phyloP scores from a whole-genome alignment of 2,888 invertebrate genomes.

The Aspidiotus rigidus region DNA sequence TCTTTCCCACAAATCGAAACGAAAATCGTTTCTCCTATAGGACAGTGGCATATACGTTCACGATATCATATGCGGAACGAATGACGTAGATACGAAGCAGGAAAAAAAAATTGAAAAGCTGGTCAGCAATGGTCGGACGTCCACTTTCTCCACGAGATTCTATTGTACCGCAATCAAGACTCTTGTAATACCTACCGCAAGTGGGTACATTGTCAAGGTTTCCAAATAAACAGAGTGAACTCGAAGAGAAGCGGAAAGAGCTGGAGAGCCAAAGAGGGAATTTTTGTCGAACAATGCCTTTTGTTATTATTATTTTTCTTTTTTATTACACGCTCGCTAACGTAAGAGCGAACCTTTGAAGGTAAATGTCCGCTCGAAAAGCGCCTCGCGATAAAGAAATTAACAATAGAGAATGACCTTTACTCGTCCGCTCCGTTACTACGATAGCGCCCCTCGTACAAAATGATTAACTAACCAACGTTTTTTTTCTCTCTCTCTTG shows the following conservation, averaged over 20 bases:
- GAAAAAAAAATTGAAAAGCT: background rate
- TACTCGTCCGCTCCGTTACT: slow-evolving; percentile 19
- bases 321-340: too few species aligned
- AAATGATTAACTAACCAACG: slow-evolving; percentile 11
- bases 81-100: too few species aligned
- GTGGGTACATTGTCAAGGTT: slow-evolving; percentile 16
- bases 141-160: background rate
- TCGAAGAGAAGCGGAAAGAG: background rate
- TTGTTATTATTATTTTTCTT: background rate
- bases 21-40: too few species aligned
- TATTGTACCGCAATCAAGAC: background rate
- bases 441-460: slow-evolving; percentile 16
- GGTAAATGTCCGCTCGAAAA: slow-evolving; percentile 29
- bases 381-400: slow-evolving; percentile 24
- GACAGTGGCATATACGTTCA: too few species aligned
- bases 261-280: slow-evolving; percentile 2
- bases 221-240: background rate
- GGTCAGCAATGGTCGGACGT: background rate
- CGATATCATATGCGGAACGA: too few species aligned
- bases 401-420: slow-evolving; percentile 32
- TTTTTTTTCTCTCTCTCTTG: slow-evolving; percentile 1
- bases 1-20: too few species aligned
- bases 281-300: slow-evolving; percentile 21
- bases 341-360: slow-evolving; percentile 23
- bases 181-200: background rate